These are phyloP conservation scores for Abramis brama DNA, from an alignment of 2,113 vertebrate species.

Conservation along the genomic window DNA sequence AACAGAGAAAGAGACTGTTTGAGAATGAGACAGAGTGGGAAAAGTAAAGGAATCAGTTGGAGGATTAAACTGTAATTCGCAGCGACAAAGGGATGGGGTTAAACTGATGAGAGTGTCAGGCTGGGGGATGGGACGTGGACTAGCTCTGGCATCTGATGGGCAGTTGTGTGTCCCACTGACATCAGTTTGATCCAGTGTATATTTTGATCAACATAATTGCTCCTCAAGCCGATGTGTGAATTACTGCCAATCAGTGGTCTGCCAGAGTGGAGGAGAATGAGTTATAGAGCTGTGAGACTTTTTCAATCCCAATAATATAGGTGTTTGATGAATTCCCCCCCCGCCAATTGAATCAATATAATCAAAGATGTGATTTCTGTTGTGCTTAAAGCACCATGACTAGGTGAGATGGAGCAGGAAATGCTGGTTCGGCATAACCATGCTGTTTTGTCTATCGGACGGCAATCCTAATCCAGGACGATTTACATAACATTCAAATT, in stretches of 20 bases:
- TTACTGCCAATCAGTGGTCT: neutral
- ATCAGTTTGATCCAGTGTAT: conserved; percentile 26
- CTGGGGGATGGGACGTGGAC: neutral
- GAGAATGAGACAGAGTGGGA: conserved; percentile 21
- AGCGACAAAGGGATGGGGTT: conserved; percentile 44
- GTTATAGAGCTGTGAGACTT: neutral
- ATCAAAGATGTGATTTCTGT: conserved; percentile 7
- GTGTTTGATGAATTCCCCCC: conserved; percentile 27
- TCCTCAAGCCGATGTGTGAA: conserved; percentile 39
- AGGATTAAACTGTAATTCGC: conserved; percentile 59
- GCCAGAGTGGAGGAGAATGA: neutral
- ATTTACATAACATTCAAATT: conserved; percentile 50
- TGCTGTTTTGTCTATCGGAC: conserved; percentile 24
- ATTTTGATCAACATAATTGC: conserved; percentile 43
- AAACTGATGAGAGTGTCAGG: conserved; percentile 28
- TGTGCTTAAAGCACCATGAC: neutral
- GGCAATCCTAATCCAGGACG: conserved; percentile 40
- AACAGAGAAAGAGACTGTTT: conserved; percentile 50
- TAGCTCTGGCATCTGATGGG: neutral
- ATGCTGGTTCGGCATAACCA: neutral
- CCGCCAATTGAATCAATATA: neutral
- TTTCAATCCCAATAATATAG: conserved; percentile 42
- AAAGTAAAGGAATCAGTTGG: conserved; percentile 42
- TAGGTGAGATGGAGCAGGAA: neutral
- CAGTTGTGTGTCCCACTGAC: conserved; percentile 17